phyloP scores from a whole-genome alignment of 2,888 invertebrate genomes.

The Geophilus truncorum region DNA sequence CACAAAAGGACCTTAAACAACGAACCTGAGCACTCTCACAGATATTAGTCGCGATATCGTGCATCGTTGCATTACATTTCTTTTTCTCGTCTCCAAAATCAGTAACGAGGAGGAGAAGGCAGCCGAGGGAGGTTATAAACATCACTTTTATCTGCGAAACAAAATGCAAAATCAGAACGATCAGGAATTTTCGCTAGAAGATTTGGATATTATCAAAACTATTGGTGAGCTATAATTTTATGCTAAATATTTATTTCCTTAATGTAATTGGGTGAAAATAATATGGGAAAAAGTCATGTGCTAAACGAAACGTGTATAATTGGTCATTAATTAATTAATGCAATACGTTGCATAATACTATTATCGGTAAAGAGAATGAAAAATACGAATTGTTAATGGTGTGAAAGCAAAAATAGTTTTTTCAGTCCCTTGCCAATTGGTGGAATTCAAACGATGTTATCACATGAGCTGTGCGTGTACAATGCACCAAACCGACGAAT shows the following conservation, averaged over 20 bases:
- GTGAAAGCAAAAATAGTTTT: not conserved
- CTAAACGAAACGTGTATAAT: too few relatives aligned
- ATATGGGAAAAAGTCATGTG: too few relatives aligned
- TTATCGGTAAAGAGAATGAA: too few relatives aligned
- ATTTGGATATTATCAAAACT: constrained; percentile 29
- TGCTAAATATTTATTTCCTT: too few relatives aligned
- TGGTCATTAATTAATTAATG: too few relatives aligned
- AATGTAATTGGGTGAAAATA: too few relatives aligned
- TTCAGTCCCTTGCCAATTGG: not conserved
- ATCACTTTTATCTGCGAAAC: not conserved
- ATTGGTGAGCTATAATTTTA: not conserved
- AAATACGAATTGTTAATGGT: too few relatives aligned
- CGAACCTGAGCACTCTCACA: not conserved
- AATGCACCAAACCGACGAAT: not conserved
- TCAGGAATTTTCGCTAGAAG: not conserved
- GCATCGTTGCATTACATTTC: not conserved
- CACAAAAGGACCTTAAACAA: not conserved
- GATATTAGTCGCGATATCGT: not conserved
- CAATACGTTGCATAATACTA: too few relatives aligned
- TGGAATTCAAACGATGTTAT: not conserved
- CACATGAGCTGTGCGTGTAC: not conserved
- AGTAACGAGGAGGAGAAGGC: too few relatives aligned
- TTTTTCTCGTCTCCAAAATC: not conserved
- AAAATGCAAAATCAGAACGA: not conserved
- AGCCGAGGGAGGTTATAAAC: too few relatives aligned